These are phyloP conservation scores for Caradrina kadenii DNA, from an alignment of 2,888 invertebrate species.

Conservation along the genomic window DNA sequence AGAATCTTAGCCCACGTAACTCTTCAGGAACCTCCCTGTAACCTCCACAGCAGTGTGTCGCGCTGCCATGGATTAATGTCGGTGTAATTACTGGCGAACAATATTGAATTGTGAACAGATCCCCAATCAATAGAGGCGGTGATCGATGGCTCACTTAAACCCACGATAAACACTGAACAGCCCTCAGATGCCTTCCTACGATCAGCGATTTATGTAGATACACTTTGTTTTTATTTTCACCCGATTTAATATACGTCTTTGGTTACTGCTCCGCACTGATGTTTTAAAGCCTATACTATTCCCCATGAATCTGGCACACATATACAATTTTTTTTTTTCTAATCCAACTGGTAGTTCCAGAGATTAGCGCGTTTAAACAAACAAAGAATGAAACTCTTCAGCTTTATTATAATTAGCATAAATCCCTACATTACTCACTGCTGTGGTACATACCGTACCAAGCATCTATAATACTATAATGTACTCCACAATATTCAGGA, in stretches of 20 bases:
- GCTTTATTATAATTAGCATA: no score
- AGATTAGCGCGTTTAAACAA: no score
- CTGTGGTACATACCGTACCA: not conserved
- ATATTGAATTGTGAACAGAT: conserved; percentile 63
- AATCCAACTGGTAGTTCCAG: no score
- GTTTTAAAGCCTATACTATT: no score
- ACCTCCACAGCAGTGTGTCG: conserved; percentile 31
- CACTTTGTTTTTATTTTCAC: not conserved
- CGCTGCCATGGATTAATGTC: conserved; percentile 51
- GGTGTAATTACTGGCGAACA: conserved; percentile 63
- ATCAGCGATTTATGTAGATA: not conserved
- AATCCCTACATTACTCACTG: no score
- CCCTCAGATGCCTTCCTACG: not conserved
- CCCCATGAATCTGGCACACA: no score
- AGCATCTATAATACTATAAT: not conserved
- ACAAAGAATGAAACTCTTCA: no score
- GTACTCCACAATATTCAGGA: not conserved
- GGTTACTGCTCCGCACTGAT: no score
- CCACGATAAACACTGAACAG: not conserved
- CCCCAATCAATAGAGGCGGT: conserved; percentile 31
- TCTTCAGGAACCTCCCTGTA: not conserved
- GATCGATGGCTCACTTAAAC: conserved; percentile 48
- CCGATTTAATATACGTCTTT: no score
- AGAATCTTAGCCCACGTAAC: no score
- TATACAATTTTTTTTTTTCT: no score